These are phyloP conservation scores for Carapus acus DNA, from an alignment of 2,797 vertebrate species.

Conservation along the genomic window DNA sequence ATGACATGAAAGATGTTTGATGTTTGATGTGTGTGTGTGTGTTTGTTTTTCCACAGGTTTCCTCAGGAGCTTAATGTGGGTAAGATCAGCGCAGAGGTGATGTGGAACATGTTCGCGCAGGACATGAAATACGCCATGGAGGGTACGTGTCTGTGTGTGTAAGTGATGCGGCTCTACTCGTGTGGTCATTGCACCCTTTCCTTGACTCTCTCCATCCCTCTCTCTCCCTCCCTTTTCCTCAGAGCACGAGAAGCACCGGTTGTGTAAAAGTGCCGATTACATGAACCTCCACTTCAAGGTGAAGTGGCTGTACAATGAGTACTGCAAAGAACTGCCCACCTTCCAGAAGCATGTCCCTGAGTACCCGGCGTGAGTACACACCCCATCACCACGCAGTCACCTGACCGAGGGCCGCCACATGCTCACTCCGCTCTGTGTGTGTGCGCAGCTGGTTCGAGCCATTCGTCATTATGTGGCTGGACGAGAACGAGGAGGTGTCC, in stretches of 20 bases:
- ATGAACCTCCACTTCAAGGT: slow-evolving; percentile 99
- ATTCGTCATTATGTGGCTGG: slow-evolving; percentile 96
- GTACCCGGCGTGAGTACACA: slow-evolving; percentile 74
- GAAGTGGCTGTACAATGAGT: slow-evolving; percentile 98
- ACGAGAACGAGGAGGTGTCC: slow-evolving; percentile 97
- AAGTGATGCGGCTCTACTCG: background rate
- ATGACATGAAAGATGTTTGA: no score
- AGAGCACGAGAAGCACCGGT: slow-evolving; percentile 93
- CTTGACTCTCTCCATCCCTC: slow-evolving; percentile 18
- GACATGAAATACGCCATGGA: slow-evolving; percentile 98
- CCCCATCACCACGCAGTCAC: background rate
- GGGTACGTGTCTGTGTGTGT: slow-evolving; percentile 68
- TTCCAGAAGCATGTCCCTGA: slow-evolving; percentile 91
- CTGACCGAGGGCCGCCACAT: no score
- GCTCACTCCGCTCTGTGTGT: no score
- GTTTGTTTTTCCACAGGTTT: slow-evolving; percentile 68
- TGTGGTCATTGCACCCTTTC: no score
- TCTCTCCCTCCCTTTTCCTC: slow-evolving; percentile 37
- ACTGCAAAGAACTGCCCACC: slow-evolving; percentile 86
- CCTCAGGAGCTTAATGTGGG: slow-evolving; percentile 91
- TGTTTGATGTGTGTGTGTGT: no score
- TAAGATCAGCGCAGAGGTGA: slow-evolving; percentile 96
- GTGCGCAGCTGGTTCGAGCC: slow-evolving; percentile 92
- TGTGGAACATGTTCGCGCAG: slow-evolving; percentile 98
- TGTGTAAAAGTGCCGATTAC: slow-evolving; percentile 97